Base-by-base conservation (phyloP, 2,888 invertebrate genomes). In the Protophormia terraenovae region DNA sequence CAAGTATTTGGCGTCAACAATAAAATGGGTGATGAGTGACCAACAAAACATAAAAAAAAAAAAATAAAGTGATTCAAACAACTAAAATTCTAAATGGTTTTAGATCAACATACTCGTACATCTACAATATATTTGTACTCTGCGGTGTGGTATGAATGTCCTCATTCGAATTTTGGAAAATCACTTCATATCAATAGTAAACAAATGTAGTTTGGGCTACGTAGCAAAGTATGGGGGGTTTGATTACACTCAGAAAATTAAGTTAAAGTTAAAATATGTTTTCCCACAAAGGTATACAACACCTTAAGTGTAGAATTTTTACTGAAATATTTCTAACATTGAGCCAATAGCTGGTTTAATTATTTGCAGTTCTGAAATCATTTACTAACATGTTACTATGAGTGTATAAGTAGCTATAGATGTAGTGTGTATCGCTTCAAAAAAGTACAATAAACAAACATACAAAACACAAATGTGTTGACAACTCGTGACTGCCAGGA, bases 1-100 rank as follows among this genome's bases (percentile, higher is more conserved):
- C 90, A 90, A 89, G 90, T 88, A 88, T 90, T 90, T 89, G 90
- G 89, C 89, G 90, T 83, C 83, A 85, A 85, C 85, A 85, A 82
- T 82, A 84, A 86, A 86, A 69, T 82, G 66, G 73, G 78, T 77
- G 87, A 73, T 80, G 83, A 84, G 87, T 76, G 76, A 69, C 87
- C 86, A 87, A 69, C 86, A 85, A 81, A 66, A 75, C 55, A 22
- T 50, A 67, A 60, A 29, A 60, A 47, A 41, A 77, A 35, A 64
- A 27, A 45, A 78, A 41, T 32, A 50, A 38, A 50, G 10, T 19
- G 35, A 58, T 69, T 35, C 58, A 47, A 64, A 64, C 64, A 64
- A 60, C 73, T 73, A 53, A 45, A 77, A 71, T 35, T 71, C 50
- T 62, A 75, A 60, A 76, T 82, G 76, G 29, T 80, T 64, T 80